A percentile compares a stretch with the other conserved stretches of the same genome.
Conservation (phyloP, 2,888 invertebrate genomes). For the Drosophila ezoana region DNA sequence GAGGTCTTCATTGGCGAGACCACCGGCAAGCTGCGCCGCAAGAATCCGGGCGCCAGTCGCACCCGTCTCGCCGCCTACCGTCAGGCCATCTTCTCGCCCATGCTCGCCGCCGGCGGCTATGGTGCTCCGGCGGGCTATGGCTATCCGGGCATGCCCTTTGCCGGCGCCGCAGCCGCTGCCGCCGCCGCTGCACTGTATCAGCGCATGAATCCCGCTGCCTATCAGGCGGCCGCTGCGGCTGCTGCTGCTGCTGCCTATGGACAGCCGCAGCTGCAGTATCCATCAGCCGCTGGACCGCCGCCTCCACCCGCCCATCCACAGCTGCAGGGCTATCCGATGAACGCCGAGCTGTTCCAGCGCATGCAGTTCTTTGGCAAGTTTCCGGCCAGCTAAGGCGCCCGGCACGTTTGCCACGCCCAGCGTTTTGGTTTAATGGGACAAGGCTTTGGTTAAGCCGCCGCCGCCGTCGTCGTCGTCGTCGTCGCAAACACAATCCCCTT, state of each 20-base stretch:
- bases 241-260: conserved; percentile 59
- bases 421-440: conserved; percentile 75
- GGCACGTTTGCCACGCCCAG: conserved; percentile 62
- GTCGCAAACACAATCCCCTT: conserved; percentile 27
- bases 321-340: conserved; percentile 70
- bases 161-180: conserved; percentile 74
- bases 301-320: conserved; percentile 61
- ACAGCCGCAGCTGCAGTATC: conserved; percentile 70
- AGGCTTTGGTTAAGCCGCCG: conserved; percentile 50
- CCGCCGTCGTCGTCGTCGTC: background rate
- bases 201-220: conserved; percentile 80
- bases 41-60: conserved; percentile 95
- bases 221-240: conserved; percentile 62
- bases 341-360: conserved; percentile 85
- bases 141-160: conserved; percentile 68
- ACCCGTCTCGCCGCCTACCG: conserved; percentile 95
- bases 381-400: conserved; percentile 70
- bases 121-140: conserved; percentile 69
- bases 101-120: conserved; percentile 72
- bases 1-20: conserved; percentile 99
- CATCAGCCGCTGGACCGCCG: conserved; percentile 36
- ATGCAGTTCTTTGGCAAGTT: conserved; percentile 84
- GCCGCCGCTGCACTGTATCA: conserved; percentile 82
- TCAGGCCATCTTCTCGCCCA: conserved; percentile 85
- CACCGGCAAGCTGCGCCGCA: conserved; percentile 96